Evolutionary conservation across 1,140 invertebrate genomes (phyloP).

Genomic region (Chrysoperla carnea): DNA sequence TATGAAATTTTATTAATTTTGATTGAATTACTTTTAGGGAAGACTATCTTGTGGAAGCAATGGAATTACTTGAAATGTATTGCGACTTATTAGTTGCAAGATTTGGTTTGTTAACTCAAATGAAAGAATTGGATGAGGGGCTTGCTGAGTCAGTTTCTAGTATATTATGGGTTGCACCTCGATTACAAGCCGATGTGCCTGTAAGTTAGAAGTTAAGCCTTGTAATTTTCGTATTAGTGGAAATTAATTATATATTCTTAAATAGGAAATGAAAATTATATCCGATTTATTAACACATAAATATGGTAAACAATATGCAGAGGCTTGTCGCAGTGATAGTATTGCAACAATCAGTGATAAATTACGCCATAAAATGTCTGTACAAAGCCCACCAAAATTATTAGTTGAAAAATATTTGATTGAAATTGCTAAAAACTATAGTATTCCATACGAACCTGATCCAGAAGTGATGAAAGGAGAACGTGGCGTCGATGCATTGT

Average conservation of each 20-base stretch:
- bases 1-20: not conserved
- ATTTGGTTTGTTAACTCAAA: constrained; percentile 93
- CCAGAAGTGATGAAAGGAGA: constrained; percentile 77
- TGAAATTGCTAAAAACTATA: constrained; percentile 93
- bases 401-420: constrained; percentile 90
- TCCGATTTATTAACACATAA: constrained; percentile 78
- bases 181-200: constrained; percentile 64
- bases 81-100: constrained; percentile 93
- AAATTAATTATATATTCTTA: constrained; percentile 6
- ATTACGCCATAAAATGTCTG: constrained; percentile 86
- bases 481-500: constrained; percentile 39
- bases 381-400: constrained; percentile 90
- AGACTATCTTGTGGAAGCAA: constrained; percentile 97
- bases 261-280: constrained; percentile 75
- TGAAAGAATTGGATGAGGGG: constrained; percentile 93
- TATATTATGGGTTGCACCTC: constrained; percentile 90
- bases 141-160: constrained; percentile 91
- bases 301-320: constrained; percentile 87
- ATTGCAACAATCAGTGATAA: constrained; percentile 82
- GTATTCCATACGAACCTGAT: constrained; percentile 84
- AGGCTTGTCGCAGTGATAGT: constrained; percentile 61
- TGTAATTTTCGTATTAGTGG: too few species aligned
- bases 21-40: constrained; percentile 38
- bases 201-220: constrained; percentile 14
- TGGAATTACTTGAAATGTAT: constrained; percentile 99